Base-by-base conservation (phyloP, 2,797 vertebrate genomes). In the Paguma larvata region DNA sequence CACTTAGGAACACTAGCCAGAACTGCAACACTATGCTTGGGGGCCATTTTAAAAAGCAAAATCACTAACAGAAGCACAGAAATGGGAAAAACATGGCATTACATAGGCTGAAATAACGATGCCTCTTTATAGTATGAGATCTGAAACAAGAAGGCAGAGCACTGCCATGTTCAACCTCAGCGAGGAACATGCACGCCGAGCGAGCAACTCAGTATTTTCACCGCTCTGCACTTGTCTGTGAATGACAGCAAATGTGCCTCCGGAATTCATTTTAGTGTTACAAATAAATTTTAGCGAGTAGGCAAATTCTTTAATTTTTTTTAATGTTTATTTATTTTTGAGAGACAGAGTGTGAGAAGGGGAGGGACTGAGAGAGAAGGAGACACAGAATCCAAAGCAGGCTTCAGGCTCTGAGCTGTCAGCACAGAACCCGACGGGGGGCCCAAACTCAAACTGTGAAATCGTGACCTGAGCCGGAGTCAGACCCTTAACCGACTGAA, bases 1-100 rank as follows among this genome's bases (percentile, higher is more conserved):
- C 41, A 30, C 63, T 91, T 80, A 97, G 30, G 41, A 92, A 77
- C 34, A n/a, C 82, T 70, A 65, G 83, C 46, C 15, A 85, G 91
- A 89, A 95, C 41, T 75, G 73, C 23, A 53, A 25, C 9, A 67
- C 46, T 68, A 53, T 67, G 59, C 46, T 85, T 70, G 7, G 44
- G 34, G 53, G 34, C 2, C 44, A 85, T 56, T 89, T 82, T 85
- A 68, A 91, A 91, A 1, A 85, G 56, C n/a, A 85, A 95, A 85
- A 80, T 88, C 87, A 83, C 70, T 56, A 89, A 68, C 1, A 44
- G 79, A 95, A 67, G 48, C 56, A 92, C 2, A 68, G 59, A 95
- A 89, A 30, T 56, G 19, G 21, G 70, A 18, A 13, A 88, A 41
- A 51, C 13, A 2, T 32, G 63, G 32, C 34, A 83, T 32, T 67